Evolutionary conservation across 2,113 vertebrate species (phyloP), one percentile per base, ranked within the genome.

Genomic region (Cyprinodon variegatus): DNA sequence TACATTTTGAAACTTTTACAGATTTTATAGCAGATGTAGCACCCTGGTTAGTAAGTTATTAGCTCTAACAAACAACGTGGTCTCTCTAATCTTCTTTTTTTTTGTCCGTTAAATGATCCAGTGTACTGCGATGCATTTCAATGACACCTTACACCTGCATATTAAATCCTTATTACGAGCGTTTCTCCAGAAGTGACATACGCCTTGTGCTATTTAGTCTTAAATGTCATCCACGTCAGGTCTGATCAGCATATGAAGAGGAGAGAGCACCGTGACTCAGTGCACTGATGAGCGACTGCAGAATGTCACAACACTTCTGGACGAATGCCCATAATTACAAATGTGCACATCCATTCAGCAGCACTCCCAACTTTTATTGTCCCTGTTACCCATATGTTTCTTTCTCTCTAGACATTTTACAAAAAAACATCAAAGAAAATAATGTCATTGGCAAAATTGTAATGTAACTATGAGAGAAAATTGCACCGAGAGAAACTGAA

Each of bases 181-280:
- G 37, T 78, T 90, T 84, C 84, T 86, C 77, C 60, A 48, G 73
- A 77, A 79, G 78, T 89, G 88, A 87, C 88, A 85, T 41, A 73
- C 79, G 81, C 76, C 83, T 80, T 83, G 86, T 90, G 86, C 89
- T 90, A 89, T 93, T 94, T 92, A 89, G 79, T 89, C 87, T 89
- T 89, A 94, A 94, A 93, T 93, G 87, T 82, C 92, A 91, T 57
- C 83, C 80, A 61, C 70, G 81, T 91, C 88, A 87, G 65, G 69
- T 86, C 86, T 89, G 86, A 93, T 90, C 73, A 88, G 79, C 83
- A 87, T 81, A 77, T 67, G 74, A 82, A 76, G 86, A 89, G 74
- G 78, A 60, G 78, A 83, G 75, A 70, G 71, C 38, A 68, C 37
- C 36, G 61, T 86, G 86, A 89, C 85, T 70, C 64, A 45, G 83